phyloP scores from a whole-genome alignment of 2,888 invertebrate genomes.

The Oxycera nigricornis region DNA sequence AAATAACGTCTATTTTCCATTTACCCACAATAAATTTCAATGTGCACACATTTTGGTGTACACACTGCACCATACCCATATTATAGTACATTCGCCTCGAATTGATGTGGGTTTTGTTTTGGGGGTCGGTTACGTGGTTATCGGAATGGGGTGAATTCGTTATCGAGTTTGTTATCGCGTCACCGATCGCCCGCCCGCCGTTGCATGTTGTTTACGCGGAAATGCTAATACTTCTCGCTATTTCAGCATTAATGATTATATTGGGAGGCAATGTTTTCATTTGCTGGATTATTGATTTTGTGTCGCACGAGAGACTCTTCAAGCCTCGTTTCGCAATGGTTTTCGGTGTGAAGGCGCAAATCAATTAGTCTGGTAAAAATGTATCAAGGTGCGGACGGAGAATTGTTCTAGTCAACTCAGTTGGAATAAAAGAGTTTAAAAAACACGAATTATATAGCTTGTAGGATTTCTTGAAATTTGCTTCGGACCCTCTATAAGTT shows the following conservation, averaged over 20 bases:
- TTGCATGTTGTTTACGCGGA: constrained; percentile 27
- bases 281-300: constrained; percentile 22
- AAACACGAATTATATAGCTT: too few relatives aligned
- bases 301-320: constrained; percentile 10
- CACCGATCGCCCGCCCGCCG: neutral
- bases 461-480: too few relatives aligned
- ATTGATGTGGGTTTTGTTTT: neutral
- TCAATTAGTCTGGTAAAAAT: too few relatives aligned
- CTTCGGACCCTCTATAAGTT: too few relatives aligned
- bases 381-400: too few relatives aligned
- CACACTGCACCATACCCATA: neutral
- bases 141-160: neutral
- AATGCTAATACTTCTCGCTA: neutral
- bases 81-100: neutral
- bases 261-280: constrained; percentile 1
- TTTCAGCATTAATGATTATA: constrained; percentile 25
- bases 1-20: too few relatives aligned
- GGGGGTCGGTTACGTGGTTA: neutral
- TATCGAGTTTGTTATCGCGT: neutral
- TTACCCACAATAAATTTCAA: too few relatives aligned
- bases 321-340: neutral
- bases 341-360: too few relatives aligned
- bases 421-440: too few relatives aligned
- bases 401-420: too few relatives aligned
- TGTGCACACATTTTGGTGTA: neutral